Conservation (phyloP, 1,140 invertebrate genomes). For the Diprion similis region DNA sequence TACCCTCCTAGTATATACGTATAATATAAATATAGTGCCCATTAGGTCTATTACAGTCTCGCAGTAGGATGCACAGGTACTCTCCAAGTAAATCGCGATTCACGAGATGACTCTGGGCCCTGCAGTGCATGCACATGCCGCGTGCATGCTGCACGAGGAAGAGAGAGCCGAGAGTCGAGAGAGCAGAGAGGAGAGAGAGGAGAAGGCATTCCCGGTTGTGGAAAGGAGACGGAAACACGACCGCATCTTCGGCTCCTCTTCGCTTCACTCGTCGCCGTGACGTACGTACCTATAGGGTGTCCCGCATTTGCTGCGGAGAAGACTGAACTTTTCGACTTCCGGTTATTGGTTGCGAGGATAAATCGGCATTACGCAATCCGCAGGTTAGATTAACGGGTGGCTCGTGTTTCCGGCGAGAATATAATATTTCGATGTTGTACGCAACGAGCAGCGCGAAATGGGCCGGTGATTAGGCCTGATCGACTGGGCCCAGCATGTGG, state of each 20-base stretch:
- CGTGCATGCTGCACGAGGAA: neutral
- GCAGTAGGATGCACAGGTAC: neutral
- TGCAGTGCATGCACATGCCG: neutral
- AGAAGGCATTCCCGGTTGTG: constrained; percentile 12
- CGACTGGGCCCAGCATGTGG: constrained; percentile 43
- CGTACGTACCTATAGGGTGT: too few relatives aligned
- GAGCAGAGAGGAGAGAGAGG: neutral
- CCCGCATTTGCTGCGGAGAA: too few relatives aligned
- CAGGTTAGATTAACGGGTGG: constrained; percentile 19
- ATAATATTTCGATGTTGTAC: constrained; percentile 19
- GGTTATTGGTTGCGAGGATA: too few relatives aligned
- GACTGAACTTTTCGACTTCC: too few relatives aligned
- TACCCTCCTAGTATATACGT: neutral
- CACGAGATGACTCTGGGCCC: neutral
- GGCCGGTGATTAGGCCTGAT: constrained; percentile 53
- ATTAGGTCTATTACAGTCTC: neutral
- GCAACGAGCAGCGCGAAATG: constrained; percentile 44
- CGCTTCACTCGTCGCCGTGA: neutral
- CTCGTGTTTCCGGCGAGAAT: constrained; percentile 22
- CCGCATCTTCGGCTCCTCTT: constrained; percentile 16
- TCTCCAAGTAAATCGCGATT: constrained; percentile 3
- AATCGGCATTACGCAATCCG: neutral
- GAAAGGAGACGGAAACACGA: neutral
- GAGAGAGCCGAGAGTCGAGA: neutral
- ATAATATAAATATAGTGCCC: constrained; percentile 1